These are phyloP conservation scores for Microcebus griseorufus DNA, from an alignment of 2,113 vertebrate species.

Conservation along the genomic window DNA sequence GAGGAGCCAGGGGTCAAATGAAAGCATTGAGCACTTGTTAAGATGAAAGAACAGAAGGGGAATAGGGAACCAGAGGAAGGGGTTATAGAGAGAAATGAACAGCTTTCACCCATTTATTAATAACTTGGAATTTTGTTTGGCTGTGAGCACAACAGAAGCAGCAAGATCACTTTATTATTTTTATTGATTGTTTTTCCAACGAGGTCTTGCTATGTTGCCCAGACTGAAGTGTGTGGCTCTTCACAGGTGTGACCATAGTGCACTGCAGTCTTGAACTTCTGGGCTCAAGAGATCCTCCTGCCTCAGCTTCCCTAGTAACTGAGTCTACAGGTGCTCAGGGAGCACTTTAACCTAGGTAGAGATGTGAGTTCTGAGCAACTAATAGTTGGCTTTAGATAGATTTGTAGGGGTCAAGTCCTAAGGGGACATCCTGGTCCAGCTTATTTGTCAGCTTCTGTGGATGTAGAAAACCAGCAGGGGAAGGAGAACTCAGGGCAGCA, in stretches of 20 bases:
- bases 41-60: not conserved
- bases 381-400: not conserved
- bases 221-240: not conserved
- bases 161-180: not conserved
- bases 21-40: not conserved
- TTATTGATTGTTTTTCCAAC: not conserved
- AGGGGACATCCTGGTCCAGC: not conserved
- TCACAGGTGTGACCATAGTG: not conserved
- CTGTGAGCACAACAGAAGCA: not conserved
- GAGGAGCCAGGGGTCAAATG: conserved; percentile 12
- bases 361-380: not conserved
- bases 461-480: not conserved
- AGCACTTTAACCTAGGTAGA: not conserved
- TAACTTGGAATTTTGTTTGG: not conserved
- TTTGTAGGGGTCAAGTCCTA: not conserved
- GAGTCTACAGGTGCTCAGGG: not conserved
- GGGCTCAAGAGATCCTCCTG: not conserved
- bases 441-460: not conserved
- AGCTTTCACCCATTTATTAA: not conserved
- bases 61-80: not conserved
- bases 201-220: not conserved
- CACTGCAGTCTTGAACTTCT: not conserved
- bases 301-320: not conserved
- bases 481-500: not conserved
- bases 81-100: not conserved